A percentile compares a stretch with the other conserved stretches of the same genome.
phyloP scores from a whole-genome alignment of 2,888 invertebrate genomes.

The Cenopis cana region DNA sequence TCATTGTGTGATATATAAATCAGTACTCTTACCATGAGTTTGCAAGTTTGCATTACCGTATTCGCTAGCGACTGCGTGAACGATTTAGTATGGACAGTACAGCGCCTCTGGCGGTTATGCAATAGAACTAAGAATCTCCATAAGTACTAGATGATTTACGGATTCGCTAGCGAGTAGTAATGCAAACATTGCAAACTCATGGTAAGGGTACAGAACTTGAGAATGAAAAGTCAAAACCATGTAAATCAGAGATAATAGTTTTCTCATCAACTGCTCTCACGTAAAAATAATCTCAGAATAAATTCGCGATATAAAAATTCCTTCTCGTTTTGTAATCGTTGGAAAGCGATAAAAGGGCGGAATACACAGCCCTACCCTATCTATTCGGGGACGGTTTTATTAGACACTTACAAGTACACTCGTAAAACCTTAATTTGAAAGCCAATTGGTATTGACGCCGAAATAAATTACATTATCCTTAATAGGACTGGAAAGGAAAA shows the following conservation, averaged over 20 bases:
- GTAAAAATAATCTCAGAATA: slow-evolving; percentile 30
- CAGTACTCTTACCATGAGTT: too few species aligned
- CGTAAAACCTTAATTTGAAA: slow-evolving; percentile 43
- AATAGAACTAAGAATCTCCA: too few species aligned
- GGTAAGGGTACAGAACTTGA: too few species aligned
- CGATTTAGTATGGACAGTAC: too few species aligned
- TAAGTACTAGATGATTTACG: too few species aligned
- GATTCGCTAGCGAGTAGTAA: too few species aligned
- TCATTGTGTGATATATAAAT: too few species aligned
- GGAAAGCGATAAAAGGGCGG: slow-evolving; percentile 37
- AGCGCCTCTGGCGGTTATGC: too few species aligned
- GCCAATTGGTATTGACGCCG: slow-evolving; percentile 36
- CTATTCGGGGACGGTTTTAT: slow-evolving; percentile 44
- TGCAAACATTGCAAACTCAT: too few species aligned
- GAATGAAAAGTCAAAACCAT: background rate
- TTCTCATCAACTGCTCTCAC: slow-evolving; percentile 23
- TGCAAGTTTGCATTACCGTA: too few species aligned
- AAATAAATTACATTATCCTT: slow-evolving; percentile 36
- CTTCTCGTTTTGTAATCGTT: slow-evolving; percentile 42
- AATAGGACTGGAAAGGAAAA: slow-evolving; percentile 20
- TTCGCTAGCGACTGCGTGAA: too few species aligned
- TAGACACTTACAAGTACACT: slow-evolving; percentile 40
- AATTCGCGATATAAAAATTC: slow-evolving; percentile 40
- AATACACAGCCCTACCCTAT: slow-evolving; percentile 41
- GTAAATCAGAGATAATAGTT: slow-evolving; percentile 25